Percentiles rank a stretch among this genome's conserved stretches.
These are phyloP conservation scores for Petaurus breviceps DNA, from an alignment of 2,113 vertebrate genomes.

Conservation along the genomic window DNA sequence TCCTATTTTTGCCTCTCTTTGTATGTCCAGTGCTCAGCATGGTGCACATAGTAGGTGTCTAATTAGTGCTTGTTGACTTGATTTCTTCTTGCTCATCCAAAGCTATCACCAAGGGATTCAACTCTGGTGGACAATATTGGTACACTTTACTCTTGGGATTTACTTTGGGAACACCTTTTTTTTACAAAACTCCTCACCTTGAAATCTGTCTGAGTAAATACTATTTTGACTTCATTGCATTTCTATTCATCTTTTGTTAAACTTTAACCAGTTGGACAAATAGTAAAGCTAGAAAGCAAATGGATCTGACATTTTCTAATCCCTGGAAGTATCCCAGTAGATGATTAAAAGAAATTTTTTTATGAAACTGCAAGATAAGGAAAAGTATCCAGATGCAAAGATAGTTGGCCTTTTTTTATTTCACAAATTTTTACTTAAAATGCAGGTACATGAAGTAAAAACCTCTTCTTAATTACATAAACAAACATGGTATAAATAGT, in stretches of 20 bases:
- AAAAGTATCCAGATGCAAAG: not conserved
- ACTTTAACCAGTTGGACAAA: conserved; percentile 30
- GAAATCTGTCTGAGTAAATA: not conserved
- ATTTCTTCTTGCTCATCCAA: not conserved
- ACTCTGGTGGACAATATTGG: not conserved
- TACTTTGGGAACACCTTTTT: conserved; percentile 14
- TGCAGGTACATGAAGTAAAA: not conserved
- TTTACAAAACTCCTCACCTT: not conserved
- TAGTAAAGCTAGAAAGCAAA: conserved; percentile 35
- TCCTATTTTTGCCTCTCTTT: not conserved
- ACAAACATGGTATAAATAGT: not conserved
- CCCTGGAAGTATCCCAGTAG: conserved; percentile 48
- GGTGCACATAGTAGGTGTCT: not conserved
- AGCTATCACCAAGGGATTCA: not conserved
- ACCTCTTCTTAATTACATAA: not conserved
- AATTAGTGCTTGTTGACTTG: not conserved
- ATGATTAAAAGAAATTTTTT: conserved; percentile 12
- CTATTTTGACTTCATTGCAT: not conserved
- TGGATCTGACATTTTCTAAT: conserved; percentile 53
- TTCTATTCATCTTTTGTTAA: conserved; percentile 37
- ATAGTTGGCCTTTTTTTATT: not conserved
- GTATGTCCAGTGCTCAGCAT: not conserved
- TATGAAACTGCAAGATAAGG: not conserved
- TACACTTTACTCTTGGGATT: conserved; percentile 24
- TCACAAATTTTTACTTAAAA: conserved; percentile 1